phyloP scores from a whole-genome alignment of 2,888 invertebrate species.

The Lasioglossum zephyrum region DNA sequence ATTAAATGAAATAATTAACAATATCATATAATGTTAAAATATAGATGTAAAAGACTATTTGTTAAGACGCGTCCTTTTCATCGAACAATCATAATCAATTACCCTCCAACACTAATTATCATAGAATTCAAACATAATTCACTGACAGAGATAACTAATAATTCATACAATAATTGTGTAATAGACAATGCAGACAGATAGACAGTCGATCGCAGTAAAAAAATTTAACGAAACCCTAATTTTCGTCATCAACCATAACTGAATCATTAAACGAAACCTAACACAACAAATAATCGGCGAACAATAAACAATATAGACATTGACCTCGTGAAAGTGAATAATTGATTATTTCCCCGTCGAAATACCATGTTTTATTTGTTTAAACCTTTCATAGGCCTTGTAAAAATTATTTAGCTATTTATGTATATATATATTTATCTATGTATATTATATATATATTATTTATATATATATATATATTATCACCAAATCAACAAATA shows the following conservation, averaged over 20 bases:
- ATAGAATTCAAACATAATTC: background rate
- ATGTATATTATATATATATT: conserved; percentile 35
- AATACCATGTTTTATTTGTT: conserved; percentile 57
- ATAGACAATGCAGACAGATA: background rate
- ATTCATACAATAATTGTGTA: background rate
- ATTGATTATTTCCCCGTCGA: conserved; percentile 56
- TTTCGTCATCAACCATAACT: background rate
- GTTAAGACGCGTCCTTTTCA: background rate
- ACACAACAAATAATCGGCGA: background rate
- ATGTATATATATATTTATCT: conserved; percentile 49
- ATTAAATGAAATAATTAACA: background rate
- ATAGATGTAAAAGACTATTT: background rate
- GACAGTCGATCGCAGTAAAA: conserved; percentile 27
- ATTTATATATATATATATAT: conserved; percentile 34
- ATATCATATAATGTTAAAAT: background rate
- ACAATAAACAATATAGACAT: background rate
- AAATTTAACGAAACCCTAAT: background rate
- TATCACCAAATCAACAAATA: conserved; percentile 83
- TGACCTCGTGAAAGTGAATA: conserved; percentile 31
- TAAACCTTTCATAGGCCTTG: conserved; percentile 57
- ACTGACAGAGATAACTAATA: background rate
- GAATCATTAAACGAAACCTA: background rate
- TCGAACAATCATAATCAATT: background rate
- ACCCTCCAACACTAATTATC: background rate
- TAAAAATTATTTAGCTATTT: conserved; percentile 62